Evolutionary conservation across 2,888 invertebrate genomes (phyloP), one percentile per base, ranked within the genome.

Genomic region (Anticlea derivata): DNA sequence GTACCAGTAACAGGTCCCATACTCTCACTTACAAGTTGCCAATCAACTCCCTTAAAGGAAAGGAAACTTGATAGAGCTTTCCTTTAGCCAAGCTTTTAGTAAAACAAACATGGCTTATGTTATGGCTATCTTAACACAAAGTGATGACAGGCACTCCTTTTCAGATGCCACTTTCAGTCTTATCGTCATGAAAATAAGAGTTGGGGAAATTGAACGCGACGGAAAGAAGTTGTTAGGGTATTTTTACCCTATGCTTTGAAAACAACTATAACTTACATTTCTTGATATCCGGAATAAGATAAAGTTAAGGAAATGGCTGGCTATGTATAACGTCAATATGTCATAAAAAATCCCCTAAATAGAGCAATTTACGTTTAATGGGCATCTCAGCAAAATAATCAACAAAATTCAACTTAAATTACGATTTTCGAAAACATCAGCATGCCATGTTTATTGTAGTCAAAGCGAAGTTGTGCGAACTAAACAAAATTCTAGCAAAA

Each of bases 1-100:
- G 38, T 38, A 50, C 10, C 7, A 26, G 12, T 29, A 38, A 38
- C 38, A 38, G 23, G 31, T 24, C 11, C 20, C 24, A 13, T 26
- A 43, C 46, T 47, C 52, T 53, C 52, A 44, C 52, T 44, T 38
- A 24, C 7, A 29, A 26, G 44, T 50, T 34, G 33, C 33, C 30
- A 29, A 38, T 33, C 50, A 34, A 39, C 44, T 53, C 39, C 38
- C 26, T 22, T 49, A 27, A 46, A 48, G 51, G 45, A 41, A 47
- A 46, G 51, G 58, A 55, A 56, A 61, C 58, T 30, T 37, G 56
- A 61, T 33, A 43, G 39, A 35, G 33, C 45, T 61, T 61, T 60
- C 60, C 53, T 58, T 60, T 54, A 58, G 49, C 47, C 20, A 5
- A 35, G 62, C 68, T 66, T 66, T 68, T 66, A 66, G 63, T 60